A percentile compares a stretch with the other conserved stretches of the same genome.
These are phyloP conservation scores for Drosophila bifasciata DNA, from an alignment of 1,140 invertebrate genomes.

Conservation along the genomic window DNA sequence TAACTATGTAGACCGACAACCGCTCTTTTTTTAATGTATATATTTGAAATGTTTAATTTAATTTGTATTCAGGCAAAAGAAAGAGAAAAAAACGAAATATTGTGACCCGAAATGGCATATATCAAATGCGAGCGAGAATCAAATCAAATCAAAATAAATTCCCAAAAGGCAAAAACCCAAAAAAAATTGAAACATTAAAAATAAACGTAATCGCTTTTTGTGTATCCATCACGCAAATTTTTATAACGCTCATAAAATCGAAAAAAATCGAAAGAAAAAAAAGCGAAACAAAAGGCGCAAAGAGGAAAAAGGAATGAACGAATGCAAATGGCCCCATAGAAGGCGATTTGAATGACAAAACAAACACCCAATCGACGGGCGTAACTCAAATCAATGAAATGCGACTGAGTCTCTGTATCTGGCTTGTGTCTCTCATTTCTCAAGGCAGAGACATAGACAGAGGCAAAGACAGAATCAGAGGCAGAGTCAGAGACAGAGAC, in stretches of 20 bases:
- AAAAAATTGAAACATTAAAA: slow-evolving; percentile 66
- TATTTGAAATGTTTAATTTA: slow-evolving; percentile 25
- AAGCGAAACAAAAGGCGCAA: slow-evolving; percentile 13
- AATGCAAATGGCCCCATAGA: slow-evolving; percentile 56
- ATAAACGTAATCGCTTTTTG: slow-evolving; percentile 66
- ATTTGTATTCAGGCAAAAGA: slow-evolving; percentile 7
- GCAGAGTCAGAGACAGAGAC: too few species aligned
- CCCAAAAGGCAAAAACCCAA: slow-evolving; percentile 29
- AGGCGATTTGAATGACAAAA: slow-evolving; percentile 70
- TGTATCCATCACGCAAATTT: slow-evolving; percentile 67
- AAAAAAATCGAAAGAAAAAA: too few species aligned
- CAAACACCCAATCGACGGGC: slow-evolving; percentile 43
- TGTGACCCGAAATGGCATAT: slow-evolving; percentile 47
- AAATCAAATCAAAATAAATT: slow-evolving; percentile 47
- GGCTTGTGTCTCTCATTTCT: background rate
- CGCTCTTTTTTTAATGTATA: slow-evolving; percentile 12
- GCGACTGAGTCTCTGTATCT: slow-evolving; percentile 13
- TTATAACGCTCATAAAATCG: slow-evolving; percentile 58
- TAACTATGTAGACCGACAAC: slow-evolving; percentile 1
- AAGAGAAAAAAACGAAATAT: slow-evolving; percentile 38
- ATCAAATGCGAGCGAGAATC: slow-evolving; percentile 33
- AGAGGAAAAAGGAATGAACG: slow-evolving; percentile 6
- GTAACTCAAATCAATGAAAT: slow-evolving; percentile 32
- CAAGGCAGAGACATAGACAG: too few species aligned
- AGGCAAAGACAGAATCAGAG: background rate